A percentile compares a stretch with the other conserved stretches of the same genome.
Conservation (phyloP, 2,113 vertebrate species). For the Casuarius casuarius region DNA sequence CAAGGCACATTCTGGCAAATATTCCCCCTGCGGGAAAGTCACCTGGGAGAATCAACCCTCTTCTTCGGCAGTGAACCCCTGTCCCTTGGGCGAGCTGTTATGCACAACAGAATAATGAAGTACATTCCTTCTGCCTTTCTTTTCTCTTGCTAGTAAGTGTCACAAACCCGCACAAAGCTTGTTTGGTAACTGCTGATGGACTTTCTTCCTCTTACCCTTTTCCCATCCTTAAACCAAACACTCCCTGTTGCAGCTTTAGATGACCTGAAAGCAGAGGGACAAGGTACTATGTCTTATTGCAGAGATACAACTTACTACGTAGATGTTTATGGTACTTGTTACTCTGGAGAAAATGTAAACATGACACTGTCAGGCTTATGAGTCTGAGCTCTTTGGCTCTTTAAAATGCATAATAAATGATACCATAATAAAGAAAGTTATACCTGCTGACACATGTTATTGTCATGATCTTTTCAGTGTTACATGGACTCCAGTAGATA, state of each 20-base stretch:
- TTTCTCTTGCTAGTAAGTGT: not conserved
- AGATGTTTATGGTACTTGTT: not conserved
- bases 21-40: not conserved
- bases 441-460: not conserved
- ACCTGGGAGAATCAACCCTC: not conserved
- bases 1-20: not conserved
- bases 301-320: not conserved
- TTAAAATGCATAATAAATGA: not conserved
- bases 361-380: not conserved
- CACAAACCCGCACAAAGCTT: not conserved
- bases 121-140: not conserved
- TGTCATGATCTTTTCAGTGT: not conserved
- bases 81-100: not conserved
- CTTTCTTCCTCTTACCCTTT: not conserved
- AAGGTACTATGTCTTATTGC: not conserved
- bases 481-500: not conserved
- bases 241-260: fast-evolving
- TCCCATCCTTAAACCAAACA: not conserved
- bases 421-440: not conserved
- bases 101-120: not conserved
- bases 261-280: not conserved
- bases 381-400: not conserved
- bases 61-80: not conserved
- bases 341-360: not conserved
- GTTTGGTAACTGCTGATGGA: not conserved